Evolutionary conservation across 2,888 invertebrate species (phyloP), one percentile per base, ranked within the genome.

Genomic region (Macaria liturata): DNA sequence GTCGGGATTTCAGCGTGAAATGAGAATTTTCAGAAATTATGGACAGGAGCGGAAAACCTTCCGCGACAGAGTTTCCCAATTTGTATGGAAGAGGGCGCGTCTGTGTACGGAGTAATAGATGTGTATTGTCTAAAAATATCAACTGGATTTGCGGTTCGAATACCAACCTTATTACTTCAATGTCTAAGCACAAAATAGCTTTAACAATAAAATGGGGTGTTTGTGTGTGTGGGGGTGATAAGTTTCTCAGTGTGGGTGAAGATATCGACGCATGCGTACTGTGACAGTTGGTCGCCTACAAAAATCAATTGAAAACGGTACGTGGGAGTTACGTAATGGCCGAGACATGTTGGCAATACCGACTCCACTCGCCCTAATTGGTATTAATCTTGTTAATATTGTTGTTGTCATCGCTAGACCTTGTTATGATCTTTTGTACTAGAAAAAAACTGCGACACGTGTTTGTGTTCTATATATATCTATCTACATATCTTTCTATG

Each of bases 21-120:
- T 75, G 83, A 70, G 76, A 74, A 75, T 80, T 83, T 81, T 78
- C 75, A 71, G 79, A 84, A 86, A 85, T 84, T 83, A 82, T 75
- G 76, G 78, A 72, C 73, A 74, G 81, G 80, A 77, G 77, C 77
- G 84, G 83, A 86, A 78, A 90, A 86, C 87, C 86, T 88, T 85
- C 81, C 83, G 76, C 80, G 76, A 74, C 78, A 63, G 72, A 74
- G 86, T 86, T 90, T 89, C 75, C 79, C 83, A 75, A 83, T 84
- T 88, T 85, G 84, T 87, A 88, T 88, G 86, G 77, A 69, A 91
- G 91, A 90, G 90, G 91, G 90, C 90, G 91, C 90, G 83, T 74
- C 84, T 70, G 82, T 80, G 72, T 75, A 76, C 74, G 70, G 78
- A 70, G 74, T 82, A 84, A 83, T 84, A 83, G 80, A 81, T 74